Evolutionary conservation across 1,140 invertebrate species (phyloP).

Genomic region (Tetragnatha versicolor): DNA sequence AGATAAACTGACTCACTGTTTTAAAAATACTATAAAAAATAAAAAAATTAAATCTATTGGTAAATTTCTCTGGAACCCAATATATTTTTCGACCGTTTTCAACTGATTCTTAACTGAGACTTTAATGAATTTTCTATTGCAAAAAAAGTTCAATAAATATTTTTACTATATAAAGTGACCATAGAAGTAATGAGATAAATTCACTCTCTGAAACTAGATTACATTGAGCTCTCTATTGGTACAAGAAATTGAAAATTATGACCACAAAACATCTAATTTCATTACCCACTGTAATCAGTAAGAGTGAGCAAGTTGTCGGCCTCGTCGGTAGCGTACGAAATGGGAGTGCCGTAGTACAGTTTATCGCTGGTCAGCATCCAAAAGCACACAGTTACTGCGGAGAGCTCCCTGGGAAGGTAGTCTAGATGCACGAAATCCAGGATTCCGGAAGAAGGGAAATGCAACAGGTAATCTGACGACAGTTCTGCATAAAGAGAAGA

Average conservation of each 20-base stretch:
- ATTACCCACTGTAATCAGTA: conserved; percentile 75
- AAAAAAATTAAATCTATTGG: too few species aligned
- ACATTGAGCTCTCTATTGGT: not conserved
- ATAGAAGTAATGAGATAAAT: too few species aligned
- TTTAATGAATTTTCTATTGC: too few species aligned
- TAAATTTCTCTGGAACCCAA: too few species aligned
- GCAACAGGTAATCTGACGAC: conserved; percentile 66
- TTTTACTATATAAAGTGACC: too few species aligned
- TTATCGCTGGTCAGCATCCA: conserved; percentile 73
- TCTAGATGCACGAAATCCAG: conserved; percentile 68
- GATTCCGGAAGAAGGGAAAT: conserved; percentile 68
- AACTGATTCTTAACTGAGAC: too few species aligned
- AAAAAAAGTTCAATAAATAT: too few species aligned
- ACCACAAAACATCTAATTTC: not conserved
- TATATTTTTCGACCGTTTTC: too few species aligned
- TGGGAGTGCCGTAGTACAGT: conserved; percentile 75
- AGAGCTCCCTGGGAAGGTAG: conserved; percentile 60
- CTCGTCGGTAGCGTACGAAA: conserved; percentile 72
- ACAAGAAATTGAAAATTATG: not conserved
- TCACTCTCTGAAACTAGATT: not conserved
- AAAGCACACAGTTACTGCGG: conserved; percentile 70
- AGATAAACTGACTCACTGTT: too few species aligned
- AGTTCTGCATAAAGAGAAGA: conserved; percentile 35
- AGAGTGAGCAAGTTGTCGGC: conserved; percentile 74
- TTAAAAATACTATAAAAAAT: too few species aligned